Evolutionary conservation across 2,888 invertebrate species (phyloP), one percentile per base, ranked within the genome.

Genomic region (Cremastinae sp.): DNA sequence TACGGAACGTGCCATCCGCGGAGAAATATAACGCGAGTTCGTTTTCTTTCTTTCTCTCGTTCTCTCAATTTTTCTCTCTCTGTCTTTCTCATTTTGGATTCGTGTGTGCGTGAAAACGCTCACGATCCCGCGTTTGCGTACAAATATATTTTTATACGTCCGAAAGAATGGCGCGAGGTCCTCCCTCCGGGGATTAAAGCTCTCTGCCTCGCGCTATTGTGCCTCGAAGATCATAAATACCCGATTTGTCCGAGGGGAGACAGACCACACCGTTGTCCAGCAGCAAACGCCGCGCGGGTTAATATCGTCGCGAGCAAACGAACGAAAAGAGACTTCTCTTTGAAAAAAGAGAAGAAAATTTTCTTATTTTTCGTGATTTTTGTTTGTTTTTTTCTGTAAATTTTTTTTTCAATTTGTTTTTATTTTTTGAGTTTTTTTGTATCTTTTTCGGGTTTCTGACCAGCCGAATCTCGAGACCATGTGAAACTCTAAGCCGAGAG

Each of bases 141-240:
- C 28, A 59, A 53, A 43, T 51, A 55, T 37, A 59, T 70, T 37
- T 71, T 53, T 37, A 69, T 35, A 20, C 43, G 47, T 53, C 22
- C 20, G 55, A 41, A 56, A 58, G 35, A 39, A 28, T 22, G 39
- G 39, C 62, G 43, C 62, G 49, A 49, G 49, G 43, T 69, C 39
- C 49, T 47, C 69, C 78, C 66, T 65, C 72, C 75, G 78, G 78
- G 86, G 85, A 87, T 87, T 86, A 88, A 88, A 87, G 53, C 55
- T 55, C 83, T 84, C 76, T 28, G 2, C 28, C 28, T 75, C 73
- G 69, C 81, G 55, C 83, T 83, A 86, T 88, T 87, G 86, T 87
- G 83, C 81, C 65, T 41, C 79, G 78, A 72, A 81, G 84, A 86
- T 85, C 88, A 82, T 88, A 88, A 88, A 88, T 88, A 88, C 82